Conservation (phyloP, 2,797 vertebrate genomes). For the Danio jaintianensis region DNA sequence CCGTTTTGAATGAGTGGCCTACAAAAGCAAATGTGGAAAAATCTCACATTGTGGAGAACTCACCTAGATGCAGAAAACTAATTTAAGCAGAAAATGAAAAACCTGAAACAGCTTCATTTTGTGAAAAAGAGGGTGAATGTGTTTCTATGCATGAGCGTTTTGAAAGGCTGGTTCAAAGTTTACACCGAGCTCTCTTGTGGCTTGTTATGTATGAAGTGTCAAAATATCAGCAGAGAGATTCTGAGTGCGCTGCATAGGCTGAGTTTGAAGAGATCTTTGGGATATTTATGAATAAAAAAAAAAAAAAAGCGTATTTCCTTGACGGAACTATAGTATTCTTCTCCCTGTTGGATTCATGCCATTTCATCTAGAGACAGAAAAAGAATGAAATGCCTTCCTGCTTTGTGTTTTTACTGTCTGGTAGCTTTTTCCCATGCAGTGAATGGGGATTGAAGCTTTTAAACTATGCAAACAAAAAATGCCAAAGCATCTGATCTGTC, state of each 20-base stretch:
- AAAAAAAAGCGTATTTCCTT: not conserved
- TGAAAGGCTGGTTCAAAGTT: constrained; percentile 46
- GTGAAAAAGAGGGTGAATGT: constrained; percentile 54
- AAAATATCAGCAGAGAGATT: constrained; percentile 39
- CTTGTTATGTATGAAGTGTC: constrained; percentile 56
- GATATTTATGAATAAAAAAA: constrained; percentile 37
- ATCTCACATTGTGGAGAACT: not conserved
- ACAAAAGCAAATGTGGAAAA: constrained; percentile 8
- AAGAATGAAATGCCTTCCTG: not conserved
- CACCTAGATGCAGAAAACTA: not conserved
- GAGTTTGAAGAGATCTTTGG: constrained; percentile 44
- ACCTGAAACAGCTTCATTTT: constrained; percentile 44
- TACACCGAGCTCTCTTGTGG: constrained; percentile 53
- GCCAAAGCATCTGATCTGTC: not conserved
- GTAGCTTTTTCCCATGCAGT: not conserved
- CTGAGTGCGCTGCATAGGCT: constrained; percentile 1
- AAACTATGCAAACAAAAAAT: not conserved
- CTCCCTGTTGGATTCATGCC: constrained; percentile 11
- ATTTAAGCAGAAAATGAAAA: constrained; percentile 47
- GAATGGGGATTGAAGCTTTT: not conserved
- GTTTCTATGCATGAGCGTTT: constrained; percentile 45
- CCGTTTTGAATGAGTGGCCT: constrained; percentile 13
- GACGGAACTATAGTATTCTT: constrained; percentile 9
- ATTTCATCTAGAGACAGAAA: constrained; percentile 2
- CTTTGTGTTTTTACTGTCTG: not conserved